These are phyloP conservation scores for Aeoliscus strigatus DNA, from an alignment of 2,797 vertebrate genomes.

Conservation along the genomic window DNA sequence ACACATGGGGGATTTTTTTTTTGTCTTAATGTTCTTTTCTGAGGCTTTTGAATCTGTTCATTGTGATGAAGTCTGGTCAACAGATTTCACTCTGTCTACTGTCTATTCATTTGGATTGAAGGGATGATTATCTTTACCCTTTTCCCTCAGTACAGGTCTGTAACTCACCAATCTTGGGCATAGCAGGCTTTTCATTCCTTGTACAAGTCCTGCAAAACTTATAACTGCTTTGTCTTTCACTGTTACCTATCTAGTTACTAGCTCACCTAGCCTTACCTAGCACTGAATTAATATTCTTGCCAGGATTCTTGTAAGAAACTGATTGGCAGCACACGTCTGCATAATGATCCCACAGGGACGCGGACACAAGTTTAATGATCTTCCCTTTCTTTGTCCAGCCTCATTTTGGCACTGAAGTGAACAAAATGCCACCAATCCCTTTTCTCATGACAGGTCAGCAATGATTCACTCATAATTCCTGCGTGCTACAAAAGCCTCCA, in stretches of 20 bases:
- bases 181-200: conserved; percentile 15
- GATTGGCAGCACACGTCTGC: conserved; percentile 24
- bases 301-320: conserved; percentile 9
- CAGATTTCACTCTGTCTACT: no score
- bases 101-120: no score
- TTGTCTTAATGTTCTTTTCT: no score
- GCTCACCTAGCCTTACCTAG: conserved; percentile 20
- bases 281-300: conserved; percentile 39
- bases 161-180: conserved; percentile 4
- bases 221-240: conserved; percentile 35
- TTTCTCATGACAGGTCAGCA: conserved; percentile 38
- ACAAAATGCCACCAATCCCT: conserved; percentile 32
- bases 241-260: no score
- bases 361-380: conserved; percentile 21
- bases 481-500: conserved; percentile 9
- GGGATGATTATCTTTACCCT: conserved; percentile 8
- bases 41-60: conserved; percentile 31
- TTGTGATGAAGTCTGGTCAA: no score
- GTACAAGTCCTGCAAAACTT: conserved; percentile 21
- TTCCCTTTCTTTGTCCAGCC: conserved; percentile 14
- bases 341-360: conserved; percentile 8
- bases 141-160: conserved; percentile 5
- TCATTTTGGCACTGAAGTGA: conserved; percentile 25
- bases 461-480: conserved; percentile 31
- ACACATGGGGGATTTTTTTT: conserved; percentile 25